These are phyloP conservation scores for Luscinia megarhynchos DNA, from an alignment of 2,797 vertebrate genomes.

Conservation along the genomic window DNA sequence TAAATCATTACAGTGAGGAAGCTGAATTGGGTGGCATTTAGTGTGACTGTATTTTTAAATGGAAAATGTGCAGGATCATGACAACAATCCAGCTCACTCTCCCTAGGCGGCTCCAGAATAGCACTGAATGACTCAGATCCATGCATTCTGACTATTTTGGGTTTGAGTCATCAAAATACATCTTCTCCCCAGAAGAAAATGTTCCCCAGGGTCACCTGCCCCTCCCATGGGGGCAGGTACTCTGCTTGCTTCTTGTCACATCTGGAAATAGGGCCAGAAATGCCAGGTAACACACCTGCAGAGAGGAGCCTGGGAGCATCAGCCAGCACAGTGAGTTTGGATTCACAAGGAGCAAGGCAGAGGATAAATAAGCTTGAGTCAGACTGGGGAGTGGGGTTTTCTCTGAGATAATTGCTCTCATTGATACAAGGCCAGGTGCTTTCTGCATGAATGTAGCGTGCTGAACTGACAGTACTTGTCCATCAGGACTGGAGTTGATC, in stretches of 20 bases:
- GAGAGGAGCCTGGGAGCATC: neutral
- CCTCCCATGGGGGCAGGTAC: neutral
- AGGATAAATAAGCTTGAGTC: constrained; percentile 22
- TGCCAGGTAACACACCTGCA: neutral
- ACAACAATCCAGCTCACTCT: neutral
- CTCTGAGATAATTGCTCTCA: constrained; percentile 15
- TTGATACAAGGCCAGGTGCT: neutral
- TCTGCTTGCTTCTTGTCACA: neutral
- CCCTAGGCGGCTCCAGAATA: neutral
- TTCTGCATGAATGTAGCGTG: neutral
- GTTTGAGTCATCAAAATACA: neutral
- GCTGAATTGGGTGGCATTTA: rapidly evolving
- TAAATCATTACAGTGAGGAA: neutral
- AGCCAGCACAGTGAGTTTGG: neutral
- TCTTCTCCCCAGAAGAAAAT: neutral
- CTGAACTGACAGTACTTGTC: neutral
- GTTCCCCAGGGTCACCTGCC: neutral
- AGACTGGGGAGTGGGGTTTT: neutral
- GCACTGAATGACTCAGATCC: neutral
- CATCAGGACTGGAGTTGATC: neutral
- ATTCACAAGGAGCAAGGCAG: neutral
- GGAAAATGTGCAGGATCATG: neutral
- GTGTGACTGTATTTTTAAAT: neutral
- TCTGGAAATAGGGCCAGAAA: neutral
- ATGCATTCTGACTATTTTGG: neutral